Conservation (phyloP, 2,113 vertebrate genomes). For the Rhodinocichla rosea region DNA sequence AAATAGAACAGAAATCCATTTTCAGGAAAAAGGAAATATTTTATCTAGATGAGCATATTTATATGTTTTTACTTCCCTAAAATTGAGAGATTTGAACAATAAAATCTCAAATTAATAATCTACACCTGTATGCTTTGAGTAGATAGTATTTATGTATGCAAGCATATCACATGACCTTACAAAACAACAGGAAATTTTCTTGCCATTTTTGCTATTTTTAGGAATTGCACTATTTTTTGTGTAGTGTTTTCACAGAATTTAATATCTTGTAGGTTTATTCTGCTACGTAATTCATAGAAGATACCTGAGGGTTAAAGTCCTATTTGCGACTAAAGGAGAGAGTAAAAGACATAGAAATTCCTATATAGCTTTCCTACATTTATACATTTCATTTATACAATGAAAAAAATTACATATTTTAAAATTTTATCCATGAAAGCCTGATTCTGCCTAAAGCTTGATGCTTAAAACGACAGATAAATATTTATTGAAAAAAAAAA, state of each 20-base stretch:
- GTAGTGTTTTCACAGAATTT: background rate
- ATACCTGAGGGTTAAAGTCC: background rate
- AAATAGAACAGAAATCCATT: rapidly evolving
- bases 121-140: background rate
- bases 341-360: background rate
- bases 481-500: background rate
- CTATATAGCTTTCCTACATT: background rate
- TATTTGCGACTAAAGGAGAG: background rate
- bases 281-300: background rate
- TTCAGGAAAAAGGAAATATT: background rate
- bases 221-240: rapidly evolving
- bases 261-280: background rate
- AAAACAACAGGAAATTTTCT: background rate
- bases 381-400: background rate
- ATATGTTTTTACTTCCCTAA: background rate
- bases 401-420: background rate
- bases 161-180: rapidly evolving
- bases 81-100: background rate
- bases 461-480: background rate
- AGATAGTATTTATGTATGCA: background rate
- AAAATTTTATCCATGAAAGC: background rate
- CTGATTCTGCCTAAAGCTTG: background rate
- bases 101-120: background rate
- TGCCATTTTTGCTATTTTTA: background rate
- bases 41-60: background rate